These are phyloP conservation scores for Poecilia wingei DNA, from an alignment of 2,797 vertebrate species.

Conservation along the genomic window DNA sequence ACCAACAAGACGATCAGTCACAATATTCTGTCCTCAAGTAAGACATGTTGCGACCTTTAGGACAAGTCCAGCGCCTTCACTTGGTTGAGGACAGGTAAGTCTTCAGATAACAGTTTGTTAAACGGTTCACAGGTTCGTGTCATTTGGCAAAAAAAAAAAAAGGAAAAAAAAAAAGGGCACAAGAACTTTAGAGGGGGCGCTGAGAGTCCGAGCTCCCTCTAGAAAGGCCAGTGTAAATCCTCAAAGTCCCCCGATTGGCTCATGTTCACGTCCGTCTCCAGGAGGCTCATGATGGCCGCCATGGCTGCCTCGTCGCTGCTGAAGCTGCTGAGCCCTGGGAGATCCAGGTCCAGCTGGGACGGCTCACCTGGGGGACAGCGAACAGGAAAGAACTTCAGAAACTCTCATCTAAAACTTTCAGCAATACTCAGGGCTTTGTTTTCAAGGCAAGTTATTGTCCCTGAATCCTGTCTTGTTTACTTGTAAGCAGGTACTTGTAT, in stretches of 20 bases:
- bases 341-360: slow-evolving; percentile 88
- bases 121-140: slow-evolving; percentile 3
- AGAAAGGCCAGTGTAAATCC: slow-evolving; percentile 92
- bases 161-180: slow-evolving; percentile 26
- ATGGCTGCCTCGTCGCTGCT: slow-evolving; percentile 95
- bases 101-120: not conserved
- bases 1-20: slow-evolving; percentile 12
- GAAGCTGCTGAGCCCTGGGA: slow-evolving; percentile 91
- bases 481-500: not conserved
- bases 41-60: slow-evolving; percentile 32
- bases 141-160: slow-evolving; percentile 20
- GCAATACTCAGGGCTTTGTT: not conserved
- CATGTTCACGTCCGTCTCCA: slow-evolving; percentile 93
- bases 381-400: slow-evolving; percentile 3
- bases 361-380: slow-evolving; percentile 79
- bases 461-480: not conserved
- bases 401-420: not conserved
- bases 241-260: slow-evolving; percentile 91
- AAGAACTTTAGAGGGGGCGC: slow-evolving; percentile 11
- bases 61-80: slow-evolving; percentile 24
- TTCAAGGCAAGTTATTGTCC: not conserved
- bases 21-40: slow-evolving; percentile 19
- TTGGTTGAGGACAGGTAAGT: slow-evolving; percentile 32
- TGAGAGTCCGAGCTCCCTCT: slow-evolving; percentile 7
- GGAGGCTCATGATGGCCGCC: slow-evolving; percentile 96